A percentile compares a stretch with the other conserved stretches of the same genome.
These are phyloP conservation scores for Montipora capricornis DNA, from an alignment of 64 coral and sea anemone species.

Conservation along the genomic window DNA sequence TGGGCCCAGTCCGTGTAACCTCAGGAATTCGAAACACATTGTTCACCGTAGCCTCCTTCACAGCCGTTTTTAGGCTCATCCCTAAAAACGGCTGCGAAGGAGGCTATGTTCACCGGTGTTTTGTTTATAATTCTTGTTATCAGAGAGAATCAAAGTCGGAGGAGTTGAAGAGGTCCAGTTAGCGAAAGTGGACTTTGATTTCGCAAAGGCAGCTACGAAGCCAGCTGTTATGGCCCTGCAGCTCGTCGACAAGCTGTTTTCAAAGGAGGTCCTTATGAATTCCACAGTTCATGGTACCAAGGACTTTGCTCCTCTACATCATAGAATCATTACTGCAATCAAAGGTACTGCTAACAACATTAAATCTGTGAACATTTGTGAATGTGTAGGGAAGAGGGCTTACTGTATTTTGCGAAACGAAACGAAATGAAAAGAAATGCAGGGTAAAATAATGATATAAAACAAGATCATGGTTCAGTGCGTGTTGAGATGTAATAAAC, in stretches of 20 bases:
- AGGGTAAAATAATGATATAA: no score
- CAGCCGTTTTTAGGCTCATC: no score
- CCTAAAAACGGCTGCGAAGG: no score
- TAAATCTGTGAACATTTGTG: background rate
- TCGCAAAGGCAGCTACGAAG: background rate
- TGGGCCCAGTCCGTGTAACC: no score
- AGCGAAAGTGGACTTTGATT: background rate
- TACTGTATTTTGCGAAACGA: no score
- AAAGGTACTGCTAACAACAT: background rate
- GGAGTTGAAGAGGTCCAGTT: background rate
- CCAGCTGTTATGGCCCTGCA: background rate
- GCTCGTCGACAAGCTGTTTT: background rate
- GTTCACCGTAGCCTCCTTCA: background rate
- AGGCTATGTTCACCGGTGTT: background rate
- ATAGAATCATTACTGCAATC: background rate
- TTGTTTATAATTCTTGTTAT: background rate
- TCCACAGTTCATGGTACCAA: background rate
- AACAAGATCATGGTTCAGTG: no score
- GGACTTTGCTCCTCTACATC: background rate
- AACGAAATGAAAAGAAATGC: no score
- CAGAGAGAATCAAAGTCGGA: background rate
- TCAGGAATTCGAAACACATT: background rate
- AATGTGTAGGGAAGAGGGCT: background rate
- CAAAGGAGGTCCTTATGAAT: background rate
- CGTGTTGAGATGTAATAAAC: no score